Evolutionary conservation across 1,140 invertebrate species (phyloP).

Genomic region (Augochlora pura): DNA sequence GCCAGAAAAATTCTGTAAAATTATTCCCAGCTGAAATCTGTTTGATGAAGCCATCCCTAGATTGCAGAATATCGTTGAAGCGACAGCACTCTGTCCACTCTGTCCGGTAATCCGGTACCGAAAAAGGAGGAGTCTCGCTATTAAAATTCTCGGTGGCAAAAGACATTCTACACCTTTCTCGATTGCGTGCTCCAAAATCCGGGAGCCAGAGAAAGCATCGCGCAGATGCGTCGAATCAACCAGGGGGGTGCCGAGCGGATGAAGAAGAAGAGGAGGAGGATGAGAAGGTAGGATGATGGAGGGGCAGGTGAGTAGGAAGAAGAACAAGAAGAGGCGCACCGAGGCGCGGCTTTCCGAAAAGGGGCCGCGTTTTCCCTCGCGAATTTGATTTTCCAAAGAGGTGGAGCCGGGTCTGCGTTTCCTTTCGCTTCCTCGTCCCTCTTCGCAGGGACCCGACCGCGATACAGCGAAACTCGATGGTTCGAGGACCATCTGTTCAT

Average conservation of each 20-base stretch:
- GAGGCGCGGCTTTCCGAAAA: not conserved
- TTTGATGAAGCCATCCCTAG: not conserved
- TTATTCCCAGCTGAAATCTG: not conserved
- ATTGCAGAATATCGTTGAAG: not conserved
- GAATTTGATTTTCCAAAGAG: slow-evolving; percentile 45
- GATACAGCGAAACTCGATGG: slow-evolving; percentile 49
- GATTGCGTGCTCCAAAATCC: slow-evolving; percentile 20
- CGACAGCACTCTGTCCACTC: too few relatives aligned
- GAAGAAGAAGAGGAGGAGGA: slow-evolving; percentile 18
- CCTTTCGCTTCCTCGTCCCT: slow-evolving; percentile 29
- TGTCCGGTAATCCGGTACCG: not conserved
- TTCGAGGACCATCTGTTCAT: slow-evolving; percentile 67
- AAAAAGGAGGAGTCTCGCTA: not conserved
- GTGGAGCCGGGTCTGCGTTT: slow-evolving; percentile 34
- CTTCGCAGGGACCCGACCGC: slow-evolving; percentile 39
- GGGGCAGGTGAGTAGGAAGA: not conserved
- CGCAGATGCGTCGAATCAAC: not conserved
- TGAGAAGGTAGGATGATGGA: too few relatives aligned
- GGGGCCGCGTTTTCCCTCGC: slow-evolving; percentile 7
- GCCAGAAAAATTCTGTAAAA: not conserved
- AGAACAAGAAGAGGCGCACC: slow-evolving; percentile 1
- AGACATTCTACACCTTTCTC: not conserved
- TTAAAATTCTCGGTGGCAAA: not conserved
- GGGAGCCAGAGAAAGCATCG: slow-evolving; percentile 15
- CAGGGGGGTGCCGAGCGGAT: too few relatives aligned